These are phyloP conservation scores for Nephrotoma guestfalica DNA, from an alignment of 2,888 invertebrate species.

Conservation along the genomic window DNA sequence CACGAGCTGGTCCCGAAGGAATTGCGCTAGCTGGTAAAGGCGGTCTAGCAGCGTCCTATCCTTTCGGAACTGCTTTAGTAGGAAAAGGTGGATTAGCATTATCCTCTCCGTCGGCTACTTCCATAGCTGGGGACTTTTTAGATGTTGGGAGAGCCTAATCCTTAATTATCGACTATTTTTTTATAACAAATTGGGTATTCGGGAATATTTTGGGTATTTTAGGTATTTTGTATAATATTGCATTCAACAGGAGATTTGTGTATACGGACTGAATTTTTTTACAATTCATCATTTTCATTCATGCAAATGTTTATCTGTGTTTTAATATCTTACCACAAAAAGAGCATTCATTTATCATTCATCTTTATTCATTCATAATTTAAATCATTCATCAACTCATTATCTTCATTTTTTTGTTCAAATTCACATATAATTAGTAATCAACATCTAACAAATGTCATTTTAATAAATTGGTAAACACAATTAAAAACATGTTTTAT, in stretches of 20 bases:
- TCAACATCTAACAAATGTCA: neutral
- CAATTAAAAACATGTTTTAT: neutral
- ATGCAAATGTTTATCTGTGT: neutral
- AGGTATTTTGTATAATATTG: neutral
- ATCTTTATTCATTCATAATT: neutral
- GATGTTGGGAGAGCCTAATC: slow-evolving; percentile 24
- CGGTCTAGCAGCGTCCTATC: slow-evolving; percentile 35
- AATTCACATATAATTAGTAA: neutral
- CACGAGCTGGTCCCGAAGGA: slow-evolving; percentile 36
- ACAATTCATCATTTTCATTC: neutral
- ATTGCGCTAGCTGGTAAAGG: slow-evolving; percentile 36
- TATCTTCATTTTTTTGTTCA: neutral
- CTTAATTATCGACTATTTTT: slow-evolving; percentile 8
- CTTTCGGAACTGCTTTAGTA: slow-evolving; percentile 35
- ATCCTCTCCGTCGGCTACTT: slow-evolving; percentile 36
- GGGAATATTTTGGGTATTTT: neutral
- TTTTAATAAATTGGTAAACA: neutral
- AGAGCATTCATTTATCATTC: neutral
- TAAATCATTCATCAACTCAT: neutral
- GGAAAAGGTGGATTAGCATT: slow-evolving; percentile 35
- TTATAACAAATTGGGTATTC: neutral
- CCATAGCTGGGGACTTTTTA: slow-evolving; percentile 28
- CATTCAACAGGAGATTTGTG: neutral
- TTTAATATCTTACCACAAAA: neutral
- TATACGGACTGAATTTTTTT: slow-evolving; percentile 1